Evolutionary conservation across 1,140 invertebrate species (phyloP).

Genomic region (Andricus grossulariae): DNA sequence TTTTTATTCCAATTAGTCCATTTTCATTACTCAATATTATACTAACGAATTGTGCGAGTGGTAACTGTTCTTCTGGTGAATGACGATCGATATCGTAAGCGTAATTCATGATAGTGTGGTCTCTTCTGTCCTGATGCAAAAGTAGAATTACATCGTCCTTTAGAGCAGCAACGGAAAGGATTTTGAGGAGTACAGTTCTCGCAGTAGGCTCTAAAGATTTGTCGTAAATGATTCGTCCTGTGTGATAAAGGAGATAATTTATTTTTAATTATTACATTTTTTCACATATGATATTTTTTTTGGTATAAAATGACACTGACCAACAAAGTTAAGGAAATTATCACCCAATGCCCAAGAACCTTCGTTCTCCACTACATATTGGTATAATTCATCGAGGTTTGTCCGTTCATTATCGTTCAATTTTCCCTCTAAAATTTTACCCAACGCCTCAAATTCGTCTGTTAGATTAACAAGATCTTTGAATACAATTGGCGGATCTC

Average conservation of each 20-base stretch:
- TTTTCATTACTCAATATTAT: slow-evolving; percentile 9
- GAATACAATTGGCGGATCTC: slow-evolving; percentile 91
- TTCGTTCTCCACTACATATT: slow-evolving; percentile 91
- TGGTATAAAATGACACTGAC: slow-evolving; percentile 71
- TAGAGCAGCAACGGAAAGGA: slow-evolving; percentile 84
- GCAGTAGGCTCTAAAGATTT: slow-evolving; percentile 77
- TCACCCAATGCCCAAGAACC: slow-evolving; percentile 94
- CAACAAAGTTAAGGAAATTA: slow-evolving; percentile 89
- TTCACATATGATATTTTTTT: not conserved
- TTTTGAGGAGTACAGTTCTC: slow-evolving; percentile 81
- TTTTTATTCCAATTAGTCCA: not conserved
- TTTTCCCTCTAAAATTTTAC: slow-evolving; percentile 79
- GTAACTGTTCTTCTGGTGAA: slow-evolving; percentile 85
- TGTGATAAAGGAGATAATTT: slow-evolving; percentile 37
- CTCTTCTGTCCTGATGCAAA: slow-evolving; percentile 91
- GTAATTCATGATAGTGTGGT: slow-evolving; percentile 93
- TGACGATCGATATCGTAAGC: slow-evolving; percentile 88
- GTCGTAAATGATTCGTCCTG: slow-evolving; percentile 83
- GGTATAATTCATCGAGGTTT: slow-evolving; percentile 87
- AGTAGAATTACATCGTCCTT: slow-evolving; percentile 94
- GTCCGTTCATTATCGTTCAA: slow-evolving; percentile 82
- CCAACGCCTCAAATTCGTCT: slow-evolving; percentile 81
- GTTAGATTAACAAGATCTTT: slow-evolving; percentile 82
- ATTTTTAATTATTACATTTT: not conserved
- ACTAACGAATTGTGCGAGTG: slow-evolving; percentile 88